Percentiles rank a stretch among this genome's conserved stretches.
These are phyloP conservation scores for Neopelma chrysocephalum DNA, from an alignment of 2,797 vertebrate genomes.

Conservation along the genomic window DNA sequence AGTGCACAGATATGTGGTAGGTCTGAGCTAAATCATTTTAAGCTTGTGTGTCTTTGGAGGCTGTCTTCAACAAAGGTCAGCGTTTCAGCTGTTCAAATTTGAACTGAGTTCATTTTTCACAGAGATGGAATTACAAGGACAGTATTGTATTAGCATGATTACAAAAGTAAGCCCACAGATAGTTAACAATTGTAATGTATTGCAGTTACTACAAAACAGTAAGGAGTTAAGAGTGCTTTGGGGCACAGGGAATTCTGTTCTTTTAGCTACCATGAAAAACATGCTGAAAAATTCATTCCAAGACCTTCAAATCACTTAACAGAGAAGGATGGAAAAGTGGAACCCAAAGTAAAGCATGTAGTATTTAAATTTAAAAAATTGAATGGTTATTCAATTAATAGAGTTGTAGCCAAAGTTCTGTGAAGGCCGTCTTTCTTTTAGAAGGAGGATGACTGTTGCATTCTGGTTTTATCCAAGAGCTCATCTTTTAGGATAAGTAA, in stretches of 20 bases:
- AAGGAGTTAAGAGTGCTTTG: constrained; percentile 8
- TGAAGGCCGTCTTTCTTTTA: neutral
- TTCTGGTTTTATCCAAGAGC: neutral
- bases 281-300: neutral
- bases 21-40: neutral
- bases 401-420: neutral
- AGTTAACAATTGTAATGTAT: neutral
- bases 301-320: neutral
- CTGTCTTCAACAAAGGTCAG: constrained; percentile 1
- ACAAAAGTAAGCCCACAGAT: neutral
- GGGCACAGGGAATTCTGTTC: neutral
- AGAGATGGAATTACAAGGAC: constrained; percentile 49
- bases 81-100: constrained; percentile 53
- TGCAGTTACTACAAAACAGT: neutral
- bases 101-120: constrained; percentile 28
- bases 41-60: neutral
- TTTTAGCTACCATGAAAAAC: neutral
- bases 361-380: neutral
- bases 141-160: constrained; percentile 7
- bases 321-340: neutral
- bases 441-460: neutral
- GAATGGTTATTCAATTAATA: neutral
- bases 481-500: neutral
- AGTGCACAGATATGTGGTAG: neutral
- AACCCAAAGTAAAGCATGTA: neutral